Base-by-base conservation (phyloP, 2,888 invertebrate species). In the Metacarcinus magister region DNA sequence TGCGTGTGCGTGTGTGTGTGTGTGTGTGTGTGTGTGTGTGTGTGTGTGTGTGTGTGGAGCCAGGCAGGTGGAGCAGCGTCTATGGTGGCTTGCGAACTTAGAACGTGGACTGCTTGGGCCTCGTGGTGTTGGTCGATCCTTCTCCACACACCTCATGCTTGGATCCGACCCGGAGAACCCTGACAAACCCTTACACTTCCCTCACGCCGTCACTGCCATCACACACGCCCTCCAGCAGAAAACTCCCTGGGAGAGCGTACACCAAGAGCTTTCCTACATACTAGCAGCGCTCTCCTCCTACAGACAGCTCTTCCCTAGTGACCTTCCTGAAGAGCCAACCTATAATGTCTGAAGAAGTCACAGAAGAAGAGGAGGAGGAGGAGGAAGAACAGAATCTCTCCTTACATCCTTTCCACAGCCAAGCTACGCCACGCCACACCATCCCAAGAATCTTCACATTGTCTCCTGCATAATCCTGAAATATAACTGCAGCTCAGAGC, bases 141-240 rank as follows among this genome's bases (percentile, higher is more conserved):
- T 94, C 75, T 75, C 95, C 23, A 95, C 92, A 0, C 32, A 95
- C 94, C 87, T 95, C 28, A 94, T 75, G 90, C 39, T 95, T 0
- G 95, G 95, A 4, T 91, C 95, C 0, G 95, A 95, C 48, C 95
- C 94, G 7, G 95, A 95, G 54, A 48, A 95, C 82, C 95, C 95
- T 0, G 19, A 75, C 7, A 43, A 28, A 16, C 75, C 95, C 82
- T n/a, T 67, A 7, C 95, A 95, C 82, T 95, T 89, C 94, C 95
- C 95, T 0, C 95, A 95, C 95, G 95, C 67, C 44, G 43, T 54
- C n/a, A 16, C 48, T n/a, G 95, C 95, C 75, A 95, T 95, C 54
- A 95, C 91, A 0, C 54, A 46, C 60, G 95, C 95, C 91, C 94
- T 95, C 10, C 67, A 23, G 10, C 94, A 95, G 23, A 60, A 54